These are phyloP conservation scores for Temnothorax curvispinosus DNA, from an alignment of 1,140 invertebrate species.

Conservation along the genomic window DNA sequence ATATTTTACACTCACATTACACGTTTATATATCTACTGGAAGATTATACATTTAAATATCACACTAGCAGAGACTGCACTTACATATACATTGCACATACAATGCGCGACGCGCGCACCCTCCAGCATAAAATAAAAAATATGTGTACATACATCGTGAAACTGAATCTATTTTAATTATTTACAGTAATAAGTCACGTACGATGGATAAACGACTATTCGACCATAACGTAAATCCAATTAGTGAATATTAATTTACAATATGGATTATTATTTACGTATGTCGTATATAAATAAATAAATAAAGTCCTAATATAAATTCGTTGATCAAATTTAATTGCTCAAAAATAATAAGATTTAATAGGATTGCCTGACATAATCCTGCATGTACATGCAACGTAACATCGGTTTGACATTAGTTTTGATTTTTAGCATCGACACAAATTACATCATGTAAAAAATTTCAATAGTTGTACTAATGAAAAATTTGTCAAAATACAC, in stretches of 20 bases:
- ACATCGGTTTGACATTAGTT: not conserved
- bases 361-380: not conserved
- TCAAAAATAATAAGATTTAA: not conserved
- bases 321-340: not conserved
- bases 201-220: not conserved
- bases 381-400: not conserved
- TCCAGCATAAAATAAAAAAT: no score
- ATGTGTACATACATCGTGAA: not conserved
- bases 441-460: not conserved
- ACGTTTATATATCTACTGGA: no score
- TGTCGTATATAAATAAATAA: not conserved
- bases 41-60: not conserved
- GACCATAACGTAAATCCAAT: conserved; percentile 4
- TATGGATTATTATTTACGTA: not conserved
- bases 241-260: not conserved
- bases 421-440: not conserved
- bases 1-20: no score
- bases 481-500: not conserved
- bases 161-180: conserved; percentile 6
- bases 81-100: no score
- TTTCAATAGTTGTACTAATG: not conserved
- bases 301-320: not conserved
- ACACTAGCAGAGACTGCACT: not conserved
- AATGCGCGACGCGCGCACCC: no score
- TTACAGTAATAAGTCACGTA: conserved; percentile 2